Conservation (phyloP, 2,888 invertebrate species). For the Chaetogeoica ovagalla region DNA sequence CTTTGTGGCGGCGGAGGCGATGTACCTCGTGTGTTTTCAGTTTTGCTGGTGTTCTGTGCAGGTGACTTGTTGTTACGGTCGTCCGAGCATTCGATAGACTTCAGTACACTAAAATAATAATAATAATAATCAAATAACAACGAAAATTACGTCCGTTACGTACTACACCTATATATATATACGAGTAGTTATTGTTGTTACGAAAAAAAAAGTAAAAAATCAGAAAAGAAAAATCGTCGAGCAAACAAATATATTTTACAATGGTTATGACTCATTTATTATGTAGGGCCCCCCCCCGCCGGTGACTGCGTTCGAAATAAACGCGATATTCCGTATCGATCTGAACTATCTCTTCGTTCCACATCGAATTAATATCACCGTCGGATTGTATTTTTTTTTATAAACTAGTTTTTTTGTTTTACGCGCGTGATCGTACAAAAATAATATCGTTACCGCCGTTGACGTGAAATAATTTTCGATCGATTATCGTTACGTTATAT, state of each 20-base stretch:
- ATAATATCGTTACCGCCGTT: conserved; percentile 1
- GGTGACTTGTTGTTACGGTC: conserved; percentile 41
- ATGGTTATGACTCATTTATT: conserved; percentile 45
- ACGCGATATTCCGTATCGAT: conserved; percentile 26
- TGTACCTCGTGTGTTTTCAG: conserved; percentile 24
- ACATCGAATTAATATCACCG: conserved; percentile 43
- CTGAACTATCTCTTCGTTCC: conserved; percentile 35
- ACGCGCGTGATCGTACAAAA: conserved; percentile 30
- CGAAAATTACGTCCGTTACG: background rate
- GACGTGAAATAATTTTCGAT: conserved; percentile 13
- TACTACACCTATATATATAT: no score
- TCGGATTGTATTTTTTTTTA: conserved; percentile 12
- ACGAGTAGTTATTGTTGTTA: conserved; percentile 26
- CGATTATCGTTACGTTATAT: no score
- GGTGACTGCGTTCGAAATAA: conserved; percentile 22
- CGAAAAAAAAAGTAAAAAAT: no score
- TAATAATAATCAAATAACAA: conserved; percentile 23
- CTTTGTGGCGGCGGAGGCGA: conserved; percentile 22
- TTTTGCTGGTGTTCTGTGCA: conserved; percentile 24
- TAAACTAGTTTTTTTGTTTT: conserved; percentile 33
- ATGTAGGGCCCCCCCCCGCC: conserved; percentile 5
- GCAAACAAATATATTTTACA: conserved; percentile 48
- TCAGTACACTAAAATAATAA: conserved; percentile 35
- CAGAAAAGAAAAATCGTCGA: conserved; percentile 39
- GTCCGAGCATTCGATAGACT: conserved; percentile 44